phyloP scores from a whole-genome alignment of 2,888 invertebrate genomes.

The Agrotis segetum region DNA sequence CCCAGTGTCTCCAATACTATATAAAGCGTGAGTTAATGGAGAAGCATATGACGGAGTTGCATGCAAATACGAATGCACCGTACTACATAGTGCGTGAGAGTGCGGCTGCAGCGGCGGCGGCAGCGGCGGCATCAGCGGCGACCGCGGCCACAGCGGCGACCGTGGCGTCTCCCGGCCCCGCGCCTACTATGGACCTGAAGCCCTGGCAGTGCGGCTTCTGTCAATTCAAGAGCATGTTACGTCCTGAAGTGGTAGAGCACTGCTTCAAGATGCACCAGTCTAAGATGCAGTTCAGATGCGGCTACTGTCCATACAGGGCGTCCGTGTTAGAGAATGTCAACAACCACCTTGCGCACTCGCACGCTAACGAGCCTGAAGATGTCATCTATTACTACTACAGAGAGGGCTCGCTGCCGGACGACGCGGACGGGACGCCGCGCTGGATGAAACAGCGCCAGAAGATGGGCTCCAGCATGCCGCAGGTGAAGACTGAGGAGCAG shows the following conservation, averaged over 20 bases:
- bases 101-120: constrained; percentile 14
- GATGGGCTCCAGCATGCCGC: constrained; percentile 58
- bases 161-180: constrained; percentile 63
- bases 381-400: constrained; percentile 91
- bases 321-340: constrained; percentile 90
- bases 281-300: constrained; percentile 93
- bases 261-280: constrained; percentile 91
- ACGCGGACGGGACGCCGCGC: constrained; percentile 75
- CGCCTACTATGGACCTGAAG: constrained; percentile 89
- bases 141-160: constrained; percentile 35
- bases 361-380: constrained; percentile 83
- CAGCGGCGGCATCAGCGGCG: background rate
- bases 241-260: constrained; percentile 92
- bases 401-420: constrained; percentile 79
- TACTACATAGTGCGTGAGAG: constrained; percentile 81
- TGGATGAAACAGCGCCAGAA: constrained; percentile 83
- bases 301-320: constrained; percentile 91
- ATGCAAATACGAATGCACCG: constrained; percentile 84
- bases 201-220: constrained; percentile 94
- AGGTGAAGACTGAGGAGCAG: constrained; percentile 74
- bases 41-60: constrained; percentile 92
- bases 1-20: constrained; percentile 93
- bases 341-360: constrained; percentile 92
- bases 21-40: constrained; percentile 92
- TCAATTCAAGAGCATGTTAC: constrained; percentile 91